Base-by-base conservation (phyloP, 2,888 invertebrate genomes). In the Poecilobothrus nobilitatus region DNA sequence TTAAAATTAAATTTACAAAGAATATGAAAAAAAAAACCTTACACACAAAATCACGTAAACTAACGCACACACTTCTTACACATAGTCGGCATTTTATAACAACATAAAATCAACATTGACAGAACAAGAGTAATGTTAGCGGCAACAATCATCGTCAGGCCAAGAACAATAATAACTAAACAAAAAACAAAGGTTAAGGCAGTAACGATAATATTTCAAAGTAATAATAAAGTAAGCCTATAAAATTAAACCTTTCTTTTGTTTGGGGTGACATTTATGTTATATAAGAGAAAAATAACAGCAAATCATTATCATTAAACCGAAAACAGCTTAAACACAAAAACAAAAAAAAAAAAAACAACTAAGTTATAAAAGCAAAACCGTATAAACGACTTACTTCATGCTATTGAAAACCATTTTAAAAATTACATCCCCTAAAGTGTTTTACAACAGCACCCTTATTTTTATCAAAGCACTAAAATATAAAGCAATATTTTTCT, bases 381-480 rank as follows among this genome's bases (percentile, higher is more conserved):
- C 53, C 53, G 53, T 53, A 53, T 53, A 53, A 53, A 53, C n/a
- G 53, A 15, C 53, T 53, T 53, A 53, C 53, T 53, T n/a, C 6
- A 53, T 53, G 15, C n/a, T 18, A 53, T 53, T 53, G 53, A 53
- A 53, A 53, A 53, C 18, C 53, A 53, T 53, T 53, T 53, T 18
- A 53, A 53, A 27, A 53, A 44, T 44, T 44, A 53, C 53, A 53
- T 53, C 53, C 53, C 53, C 15, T 53, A 53, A 53, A 53, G 53
- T 53, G 53, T 53, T 53, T 53, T 2, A 53, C 53, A 53, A n/a
- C 18, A 53, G 53, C 53, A 53, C 53, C 53, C 53, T 53, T 53
- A 18, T 12, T 53, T 53, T 53, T 53, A 53, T 8, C 15, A 27
- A 27, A 27, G 27, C 5, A 27, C 37, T 5, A 37, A n/a, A n/a